These are phyloP conservation scores for Planiliza haematocheilus DNA, from an alignment of 2,113 vertebrate genomes.

Conservation along the genomic window DNA sequence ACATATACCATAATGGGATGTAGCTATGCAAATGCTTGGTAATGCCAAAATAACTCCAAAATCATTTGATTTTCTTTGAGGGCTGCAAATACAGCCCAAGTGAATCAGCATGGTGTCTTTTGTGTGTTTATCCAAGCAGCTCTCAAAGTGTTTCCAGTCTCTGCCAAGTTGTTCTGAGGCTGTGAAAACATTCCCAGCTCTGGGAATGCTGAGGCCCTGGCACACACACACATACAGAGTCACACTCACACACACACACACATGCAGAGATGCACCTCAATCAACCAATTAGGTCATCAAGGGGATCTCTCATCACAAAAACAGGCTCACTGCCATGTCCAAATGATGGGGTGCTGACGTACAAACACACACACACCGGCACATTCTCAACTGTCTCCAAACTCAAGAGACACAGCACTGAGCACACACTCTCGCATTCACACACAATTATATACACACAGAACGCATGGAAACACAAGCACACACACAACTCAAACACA, in stretches of 20 bases:
- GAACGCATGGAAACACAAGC: constrained; percentile 34
- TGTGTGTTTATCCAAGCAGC: constrained; percentile 49
- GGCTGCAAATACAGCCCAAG: constrained; percentile 16
- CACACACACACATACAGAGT: constrained; percentile 39
- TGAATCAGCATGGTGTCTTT: constrained; percentile 27
- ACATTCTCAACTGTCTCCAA: constrained; percentile 83
- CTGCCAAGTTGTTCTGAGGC: constrained; percentile 81
- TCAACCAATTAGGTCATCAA: constrained; percentile 92
- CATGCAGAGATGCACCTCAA: constrained; percentile 80
- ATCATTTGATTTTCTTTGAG: neutral
- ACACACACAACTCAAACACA: constrained; percentile 52
- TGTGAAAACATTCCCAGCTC: constrained; percentile 80
- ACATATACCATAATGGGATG: neutral
- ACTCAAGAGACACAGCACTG: constrained; percentile 78
- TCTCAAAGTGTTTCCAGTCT: constrained; percentile 68
- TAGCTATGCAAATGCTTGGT: neutral
- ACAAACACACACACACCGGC: constrained; percentile 22
- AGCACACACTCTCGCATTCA: constrained; percentile 31
- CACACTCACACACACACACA: constrained; percentile 39
- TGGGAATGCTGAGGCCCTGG: constrained; percentile 70
- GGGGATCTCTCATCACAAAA: constrained; percentile 79
- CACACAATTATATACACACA: constrained; percentile 31
- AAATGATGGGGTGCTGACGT: constrained; percentile 73
- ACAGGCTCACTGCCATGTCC: constrained; percentile 82
- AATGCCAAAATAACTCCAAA: constrained; percentile 3